phyloP scores from a whole-genome alignment of 1,140 invertebrate species.

The Colletes gigas region DNA sequence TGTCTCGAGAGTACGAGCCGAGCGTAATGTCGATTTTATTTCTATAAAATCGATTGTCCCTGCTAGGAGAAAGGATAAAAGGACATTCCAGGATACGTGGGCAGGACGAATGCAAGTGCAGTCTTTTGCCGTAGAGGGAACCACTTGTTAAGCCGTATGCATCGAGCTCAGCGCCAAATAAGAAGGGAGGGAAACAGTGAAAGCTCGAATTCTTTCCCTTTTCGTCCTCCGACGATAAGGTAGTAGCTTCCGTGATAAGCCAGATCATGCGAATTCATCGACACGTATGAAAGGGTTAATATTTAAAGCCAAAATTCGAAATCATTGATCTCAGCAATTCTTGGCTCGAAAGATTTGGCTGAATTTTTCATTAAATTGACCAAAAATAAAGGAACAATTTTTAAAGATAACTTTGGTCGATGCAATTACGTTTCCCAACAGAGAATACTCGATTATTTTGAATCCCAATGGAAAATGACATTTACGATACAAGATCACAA shows the following conservation, averaged over 20 bases:
- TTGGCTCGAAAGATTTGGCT: background rate
- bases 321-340: background rate
- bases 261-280: background rate
- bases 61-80: slow-evolving; percentile 10
- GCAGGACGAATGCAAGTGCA: slow-evolving; percentile 56
- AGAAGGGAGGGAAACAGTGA: slow-evolving; percentile 64
- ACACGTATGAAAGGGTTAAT: background rate
- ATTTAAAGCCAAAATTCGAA: background rate
- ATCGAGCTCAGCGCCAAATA: slow-evolving; percentile 73
- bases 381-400: background rate
- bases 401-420: too few species aligned
- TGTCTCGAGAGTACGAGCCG: background rate
- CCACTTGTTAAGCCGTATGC: slow-evolving; percentile 65
- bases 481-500: too few species aligned
- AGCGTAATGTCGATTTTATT: background rate
- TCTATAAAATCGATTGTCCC: background rate
- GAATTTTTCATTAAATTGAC: background rate
- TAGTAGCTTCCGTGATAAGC: slow-evolving; percentile 47
- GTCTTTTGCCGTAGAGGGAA: slow-evolving; percentile 66
- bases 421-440: too few species aligned
- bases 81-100: slow-evolving; percentile 52
- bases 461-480: too few species aligned
- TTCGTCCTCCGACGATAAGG: slow-evolving; percentile 73
- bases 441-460: too few species aligned
- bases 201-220: slow-evolving; percentile 70